Conservation (phyloP, 1,140 invertebrate genomes). For the Mya arenaria region DNA sequence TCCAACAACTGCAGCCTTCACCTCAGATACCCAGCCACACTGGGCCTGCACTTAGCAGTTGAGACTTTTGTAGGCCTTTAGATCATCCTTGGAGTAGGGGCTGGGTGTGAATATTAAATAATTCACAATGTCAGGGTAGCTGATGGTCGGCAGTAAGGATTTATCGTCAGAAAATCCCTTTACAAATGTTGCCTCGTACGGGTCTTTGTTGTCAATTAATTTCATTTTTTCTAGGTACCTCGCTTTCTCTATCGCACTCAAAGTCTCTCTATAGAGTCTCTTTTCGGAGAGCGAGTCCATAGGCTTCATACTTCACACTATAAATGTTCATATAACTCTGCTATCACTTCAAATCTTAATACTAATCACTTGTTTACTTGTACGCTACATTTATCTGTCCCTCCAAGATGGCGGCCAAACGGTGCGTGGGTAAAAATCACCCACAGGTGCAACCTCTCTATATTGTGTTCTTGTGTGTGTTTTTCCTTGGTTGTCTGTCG, state of each 20-base stretch:
- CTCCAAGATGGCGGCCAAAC: not conserved
- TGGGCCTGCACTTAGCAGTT: conserved; percentile 63
- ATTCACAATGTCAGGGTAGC: conserved; percentile 54
- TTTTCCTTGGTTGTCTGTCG: too few species aligned
- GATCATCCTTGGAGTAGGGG: conserved; percentile 50
- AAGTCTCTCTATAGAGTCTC: not conserved
- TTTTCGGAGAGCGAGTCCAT: not conserved
- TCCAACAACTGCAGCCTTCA: not conserved
- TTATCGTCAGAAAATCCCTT: not conserved
- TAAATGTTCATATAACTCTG: not conserved
- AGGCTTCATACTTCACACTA: not conserved
- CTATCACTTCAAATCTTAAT: not conserved
- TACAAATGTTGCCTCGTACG: conserved; percentile 2
- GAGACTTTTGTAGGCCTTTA: conserved; percentile 58
- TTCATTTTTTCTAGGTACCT: conserved; percentile 37
- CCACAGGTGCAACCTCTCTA: not conserved
- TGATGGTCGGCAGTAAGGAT: not conserved
- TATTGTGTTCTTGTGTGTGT: too few species aligned
- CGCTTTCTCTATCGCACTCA: not conserved
- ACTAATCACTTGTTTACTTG: not conserved
- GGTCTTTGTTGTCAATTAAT: conserved; percentile 19
- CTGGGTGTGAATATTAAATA: conserved; percentile 50
- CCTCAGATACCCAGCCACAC: conserved; percentile 58
- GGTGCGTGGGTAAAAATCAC: not conserved
- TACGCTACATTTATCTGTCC: not conserved